Percentiles rank a stretch among this genome's conserved stretches.
These are phyloP conservation scores for Mormyrops boulengeri DNA, from an alignment of 2,797 vertebrate genomes.

Conservation along the genomic window DNA sequence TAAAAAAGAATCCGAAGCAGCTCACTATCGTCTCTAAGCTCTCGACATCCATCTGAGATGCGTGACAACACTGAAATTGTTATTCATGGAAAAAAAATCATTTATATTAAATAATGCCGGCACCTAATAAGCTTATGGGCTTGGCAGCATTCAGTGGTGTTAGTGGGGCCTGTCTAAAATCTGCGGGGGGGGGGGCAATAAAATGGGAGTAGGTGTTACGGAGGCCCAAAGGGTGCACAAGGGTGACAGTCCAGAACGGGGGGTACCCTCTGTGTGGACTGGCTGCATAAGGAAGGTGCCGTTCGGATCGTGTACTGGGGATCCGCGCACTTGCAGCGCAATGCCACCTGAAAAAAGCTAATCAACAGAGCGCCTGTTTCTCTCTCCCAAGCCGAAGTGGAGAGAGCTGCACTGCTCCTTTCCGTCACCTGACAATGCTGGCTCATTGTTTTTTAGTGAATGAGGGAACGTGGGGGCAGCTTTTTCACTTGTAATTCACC, in stretches of 20 bases:
- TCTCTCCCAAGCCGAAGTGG: not conserved
- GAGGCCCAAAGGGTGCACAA: not conserved
- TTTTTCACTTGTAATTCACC: not conserved
- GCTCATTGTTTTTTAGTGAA: not conserved
- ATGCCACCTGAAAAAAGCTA: not conserved
- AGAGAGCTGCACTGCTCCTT: not conserved
- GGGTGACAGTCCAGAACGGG: not conserved
- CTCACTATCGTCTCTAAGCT: not conserved
- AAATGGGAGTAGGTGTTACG: not conserved
- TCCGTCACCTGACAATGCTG: not conserved
- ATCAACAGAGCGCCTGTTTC: not conserved
- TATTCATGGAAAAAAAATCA: not conserved
- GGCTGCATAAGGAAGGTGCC: not conserved
- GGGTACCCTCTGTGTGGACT: not conserved
- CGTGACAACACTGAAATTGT: not conserved
- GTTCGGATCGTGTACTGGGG: not conserved
- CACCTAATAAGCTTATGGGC: not conserved
- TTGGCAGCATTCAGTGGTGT: not conserved
- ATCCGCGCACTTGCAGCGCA: not conserved
- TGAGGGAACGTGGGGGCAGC: not conserved
- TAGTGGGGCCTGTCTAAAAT: not conserved
- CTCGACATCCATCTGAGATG: not conserved
- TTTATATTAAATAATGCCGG: not conserved
- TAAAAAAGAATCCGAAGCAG: not conserved
- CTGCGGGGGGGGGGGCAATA: not conserved